Evolutionary conservation across 92 coral and sea anemone species (phyloP).

Genomic region (Hydrozoanthus gracilis): DNA sequence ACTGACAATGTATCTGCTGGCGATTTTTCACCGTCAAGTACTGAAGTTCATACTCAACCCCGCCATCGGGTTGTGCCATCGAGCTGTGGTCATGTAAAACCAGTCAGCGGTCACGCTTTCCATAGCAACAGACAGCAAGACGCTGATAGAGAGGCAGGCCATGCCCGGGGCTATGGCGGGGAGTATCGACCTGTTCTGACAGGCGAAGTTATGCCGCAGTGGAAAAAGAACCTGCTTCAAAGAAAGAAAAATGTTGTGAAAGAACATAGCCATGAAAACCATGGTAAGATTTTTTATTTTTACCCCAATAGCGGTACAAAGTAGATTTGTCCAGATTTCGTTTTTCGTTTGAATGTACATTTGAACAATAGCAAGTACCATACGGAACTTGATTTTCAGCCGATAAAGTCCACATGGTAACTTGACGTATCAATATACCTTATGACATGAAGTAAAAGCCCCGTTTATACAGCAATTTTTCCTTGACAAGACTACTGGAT

Average conservation of each 20-base stretch:
- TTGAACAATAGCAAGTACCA: no score
- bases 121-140: not conserved
- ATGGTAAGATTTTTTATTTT: not conserved
- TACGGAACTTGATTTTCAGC: no score
- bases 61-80: slow-evolving; percentile 24
- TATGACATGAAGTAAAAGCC: no score
- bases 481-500: no score
- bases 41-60: not conserved
- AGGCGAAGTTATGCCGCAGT: slow-evolving; percentile 74
- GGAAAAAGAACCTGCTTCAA: slow-evolving; percentile 73
- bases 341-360: no score
- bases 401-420: no score
- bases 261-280: not conserved
- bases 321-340: not conserved
- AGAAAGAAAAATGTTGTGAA: slow-evolving; percentile 45
- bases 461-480: no score
- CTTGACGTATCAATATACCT: no score
- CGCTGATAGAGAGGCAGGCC: slow-evolving; percentile 7
- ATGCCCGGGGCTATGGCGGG: not conserved
- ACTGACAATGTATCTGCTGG: not conserved
- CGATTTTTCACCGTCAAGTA: slow-evolving; percentile 1
- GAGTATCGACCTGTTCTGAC: slow-evolving; percentile 61
- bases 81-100: not conserved
- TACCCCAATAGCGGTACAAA: not conserved
- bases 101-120: not conserved